Evolutionary conservation across 2,113 vertebrate species (phyloP).

Genomic region (Eurystomus gularis): DNA sequence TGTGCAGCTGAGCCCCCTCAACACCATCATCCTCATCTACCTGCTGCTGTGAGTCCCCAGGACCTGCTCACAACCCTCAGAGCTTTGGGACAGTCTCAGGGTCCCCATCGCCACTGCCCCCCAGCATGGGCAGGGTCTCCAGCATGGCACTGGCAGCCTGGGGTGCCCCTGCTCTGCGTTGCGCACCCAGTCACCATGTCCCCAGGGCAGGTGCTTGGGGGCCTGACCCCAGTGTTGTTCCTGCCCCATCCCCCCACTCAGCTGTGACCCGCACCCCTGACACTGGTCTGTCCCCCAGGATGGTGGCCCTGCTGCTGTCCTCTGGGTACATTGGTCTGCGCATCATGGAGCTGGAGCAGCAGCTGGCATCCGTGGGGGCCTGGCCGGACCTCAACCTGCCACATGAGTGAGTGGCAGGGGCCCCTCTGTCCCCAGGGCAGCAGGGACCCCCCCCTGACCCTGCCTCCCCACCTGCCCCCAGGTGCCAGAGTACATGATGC

Average conservation of each 20-base stretch:
- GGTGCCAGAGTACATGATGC: neutral
- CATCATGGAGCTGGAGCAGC: slow-evolving; percentile 83
- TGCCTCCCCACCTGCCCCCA: neutral
- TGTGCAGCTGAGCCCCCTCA: slow-evolving; percentile 65
- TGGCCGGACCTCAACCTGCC: slow-evolving; percentile 65
- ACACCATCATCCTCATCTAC: slow-evolving; percentile 80
- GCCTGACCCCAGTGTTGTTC: too few relatives aligned
- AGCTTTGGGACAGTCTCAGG: accelerated
- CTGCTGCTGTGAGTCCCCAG: slow-evolving; percentile 82
- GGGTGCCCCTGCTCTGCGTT: neutral
- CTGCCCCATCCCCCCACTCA: accelerated
- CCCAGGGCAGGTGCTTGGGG: too few relatives aligned
- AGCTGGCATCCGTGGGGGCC: slow-evolving; percentile 74
- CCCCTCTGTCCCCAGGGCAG: neutral
- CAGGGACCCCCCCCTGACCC: neutral
- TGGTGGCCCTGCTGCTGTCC: slow-evolving; percentile 82
- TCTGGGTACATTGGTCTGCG: slow-evolving; percentile 86
- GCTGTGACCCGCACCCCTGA: neutral
- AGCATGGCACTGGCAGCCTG: accelerated
- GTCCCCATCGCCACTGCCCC: accelerated
- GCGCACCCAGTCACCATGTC: accelerated
- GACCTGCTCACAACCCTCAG: accelerated
- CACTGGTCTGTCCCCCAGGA: slow-evolving; percentile 57
- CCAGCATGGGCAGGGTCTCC: accelerated
- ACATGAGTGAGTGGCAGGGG: neutral